These are phyloP conservation scores for Platyrinchus mystaceus DNA, from an alignment of 2,797 vertebrate species.

Conservation along the genomic window DNA sequence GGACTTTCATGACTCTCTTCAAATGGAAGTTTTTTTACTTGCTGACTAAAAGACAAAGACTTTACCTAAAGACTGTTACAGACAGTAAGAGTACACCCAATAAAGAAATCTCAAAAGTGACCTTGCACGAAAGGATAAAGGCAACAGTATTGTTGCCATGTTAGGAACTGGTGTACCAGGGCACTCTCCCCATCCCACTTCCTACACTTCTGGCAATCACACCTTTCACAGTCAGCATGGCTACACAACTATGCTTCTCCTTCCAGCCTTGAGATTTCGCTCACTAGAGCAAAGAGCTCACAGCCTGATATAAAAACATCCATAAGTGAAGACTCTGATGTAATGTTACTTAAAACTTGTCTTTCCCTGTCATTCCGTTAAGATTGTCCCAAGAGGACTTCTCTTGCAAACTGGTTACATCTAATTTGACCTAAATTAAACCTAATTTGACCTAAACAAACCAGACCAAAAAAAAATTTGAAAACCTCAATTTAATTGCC, in stretches of 20 bases:
- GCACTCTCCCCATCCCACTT: background rate
- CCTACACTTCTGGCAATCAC: background rate
- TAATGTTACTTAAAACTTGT: background rate
- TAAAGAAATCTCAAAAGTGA: background rate
- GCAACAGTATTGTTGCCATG: accelerated
- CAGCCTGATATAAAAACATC: background rate
- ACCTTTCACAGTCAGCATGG: background rate
- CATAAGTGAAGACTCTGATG: background rate
- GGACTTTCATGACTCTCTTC: background rate
- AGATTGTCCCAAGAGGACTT: background rate
- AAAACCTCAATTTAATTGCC: background rate
- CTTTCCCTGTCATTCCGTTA: background rate
- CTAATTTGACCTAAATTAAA: background rate
- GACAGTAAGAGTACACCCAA: background rate
- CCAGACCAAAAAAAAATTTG: background rate
- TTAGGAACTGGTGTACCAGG: background rate
- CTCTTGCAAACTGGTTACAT: background rate
- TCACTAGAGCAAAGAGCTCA: background rate
- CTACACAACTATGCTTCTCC: background rate
- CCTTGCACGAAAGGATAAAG: background rate
- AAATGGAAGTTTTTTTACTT: background rate
- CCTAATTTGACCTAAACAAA: background rate
- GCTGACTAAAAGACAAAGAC: background rate
- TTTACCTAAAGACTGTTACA: background rate
- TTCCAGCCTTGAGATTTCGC: background rate